These are phyloP conservation scores for Corythaeola cristata DNA, from an alignment of 2,113 vertebrate genomes.

Conservation along the genomic window DNA sequence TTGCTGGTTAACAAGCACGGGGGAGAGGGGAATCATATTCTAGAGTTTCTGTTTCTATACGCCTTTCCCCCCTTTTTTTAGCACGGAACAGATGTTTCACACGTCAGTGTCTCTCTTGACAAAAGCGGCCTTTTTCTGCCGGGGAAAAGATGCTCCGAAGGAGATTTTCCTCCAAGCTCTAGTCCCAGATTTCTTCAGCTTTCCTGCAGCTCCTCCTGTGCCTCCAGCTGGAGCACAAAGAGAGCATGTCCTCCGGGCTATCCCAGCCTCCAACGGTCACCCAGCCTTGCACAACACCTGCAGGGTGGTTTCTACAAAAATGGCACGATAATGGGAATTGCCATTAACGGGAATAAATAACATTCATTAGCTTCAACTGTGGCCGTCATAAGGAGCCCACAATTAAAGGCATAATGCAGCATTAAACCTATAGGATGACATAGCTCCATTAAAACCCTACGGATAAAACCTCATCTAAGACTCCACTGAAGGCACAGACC, in stretches of 20 bases:
- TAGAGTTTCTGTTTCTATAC: neutral
- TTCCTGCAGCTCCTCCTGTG: neutral
- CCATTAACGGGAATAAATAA: slow-evolving; percentile 61
- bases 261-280: neutral
- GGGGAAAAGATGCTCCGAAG: neutral
- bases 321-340: slow-evolving; percentile 19
- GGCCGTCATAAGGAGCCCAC: slow-evolving; percentile 2
- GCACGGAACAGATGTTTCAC: slow-evolving; percentile 46
- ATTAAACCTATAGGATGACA: neutral
- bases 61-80: slow-evolving; percentile 47
- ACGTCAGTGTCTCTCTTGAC: slow-evolving; percentile 49
- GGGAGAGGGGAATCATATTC: neutral
- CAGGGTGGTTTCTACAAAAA: neutral
- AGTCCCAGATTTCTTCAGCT: neutral
- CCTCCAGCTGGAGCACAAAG: neutral
- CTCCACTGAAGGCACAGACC: neutral
- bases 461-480: neutral
- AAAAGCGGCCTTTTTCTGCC: slow-evolving; percentile 23
- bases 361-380: slow-evolving; percentile 1
- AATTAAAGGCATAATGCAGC: slow-evolving; percentile 30
- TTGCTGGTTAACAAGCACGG: neutral
- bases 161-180: neutral
- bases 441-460: neutral
- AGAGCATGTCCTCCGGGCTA: neutral
- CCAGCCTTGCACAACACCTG: neutral